Base-by-base conservation (phyloP, 2,888 invertebrate genomes). In the Dasypogon diadema region DNA sequence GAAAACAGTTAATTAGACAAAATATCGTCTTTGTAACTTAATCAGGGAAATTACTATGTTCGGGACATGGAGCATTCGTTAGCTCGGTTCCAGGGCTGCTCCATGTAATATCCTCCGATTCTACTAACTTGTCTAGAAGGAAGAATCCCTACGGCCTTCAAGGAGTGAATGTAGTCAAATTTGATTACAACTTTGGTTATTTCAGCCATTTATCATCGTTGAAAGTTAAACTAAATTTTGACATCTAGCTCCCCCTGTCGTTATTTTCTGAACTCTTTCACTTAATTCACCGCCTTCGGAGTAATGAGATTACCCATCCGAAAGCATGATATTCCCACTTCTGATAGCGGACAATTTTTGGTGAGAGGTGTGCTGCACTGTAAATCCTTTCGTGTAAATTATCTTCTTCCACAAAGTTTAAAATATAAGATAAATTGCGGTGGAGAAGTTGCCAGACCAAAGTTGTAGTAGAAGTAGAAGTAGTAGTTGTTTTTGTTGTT, bases 221-320 rank as follows among this genome's bases (percentile, higher is more conserved):
- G 54, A 70, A 54, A 54, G 70, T 70, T 70, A 54, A 70, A 70
- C 34, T 70, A 54, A 70, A 70, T 54, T 51, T 51, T 70, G 54
- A 54, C 54, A 70, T 70, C 48, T 30, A 21, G 26, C 54, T 54
- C 21, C 54, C 54, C 54, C 8, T 37, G 24, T 56, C 22, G 22
- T 22, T 56, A 24, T 24, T 24, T 56, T 22, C 56, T 26, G 14
- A 16, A 14, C 42, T 63, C 21, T 30, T 48, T 14, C 21, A 46
- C 24, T 68, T 24, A 48, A 68, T 68, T 68, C 48, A 18, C 48
- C 24, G 8, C 48, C 16, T 26, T 24, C 48, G 24, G 16, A 48
- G 65, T 48, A 48, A 68, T 68, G 26, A 48, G 65, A 48, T 48
- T 48, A 68, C 16, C 26, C 56, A 24, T 12, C 51, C 42, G 21